Conservation (phyloP, 2,113 vertebrate species). For the Entomyzon cyanotis region DNA sequence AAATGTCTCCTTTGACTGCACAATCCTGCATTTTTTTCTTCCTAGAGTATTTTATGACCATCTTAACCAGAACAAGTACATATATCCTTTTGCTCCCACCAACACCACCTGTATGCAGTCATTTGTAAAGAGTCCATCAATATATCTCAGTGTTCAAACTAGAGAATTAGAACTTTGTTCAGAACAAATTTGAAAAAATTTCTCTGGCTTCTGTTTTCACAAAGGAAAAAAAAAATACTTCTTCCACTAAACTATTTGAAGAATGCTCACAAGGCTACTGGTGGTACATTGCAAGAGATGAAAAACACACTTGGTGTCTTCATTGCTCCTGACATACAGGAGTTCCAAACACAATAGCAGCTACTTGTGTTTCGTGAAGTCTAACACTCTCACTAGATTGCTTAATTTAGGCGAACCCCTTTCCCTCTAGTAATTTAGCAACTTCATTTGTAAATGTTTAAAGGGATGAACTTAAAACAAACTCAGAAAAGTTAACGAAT, state of each 20-base stretch:
- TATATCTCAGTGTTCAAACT: background rate
- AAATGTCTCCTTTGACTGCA: background rate
- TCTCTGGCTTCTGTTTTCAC: background rate
- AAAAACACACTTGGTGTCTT: background rate
- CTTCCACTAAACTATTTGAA: background rate
- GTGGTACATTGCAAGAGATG: background rate
- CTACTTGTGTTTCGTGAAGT: background rate
- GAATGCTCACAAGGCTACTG: background rate
- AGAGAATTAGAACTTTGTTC: background rate
- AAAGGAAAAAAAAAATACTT: background rate
- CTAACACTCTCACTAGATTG: background rate
- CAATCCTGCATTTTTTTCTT: background rate
- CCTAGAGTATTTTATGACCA: background rate
- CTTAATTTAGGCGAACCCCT: background rate
- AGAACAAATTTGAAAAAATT: background rate
- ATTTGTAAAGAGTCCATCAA: background rate
- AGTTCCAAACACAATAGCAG: background rate
- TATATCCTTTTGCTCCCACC: background rate
- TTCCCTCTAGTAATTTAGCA: background rate
- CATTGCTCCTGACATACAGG: background rate
- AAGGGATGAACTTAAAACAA: background rate
- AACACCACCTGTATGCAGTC: background rate
- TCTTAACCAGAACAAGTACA: background rate
- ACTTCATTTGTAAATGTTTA: background rate
- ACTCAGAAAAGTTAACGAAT: background rate